Evolutionary conservation across 2,797 vertebrate genomes (phyloP).

Genomic region (Hippopotamyrus pictus): DNA sequence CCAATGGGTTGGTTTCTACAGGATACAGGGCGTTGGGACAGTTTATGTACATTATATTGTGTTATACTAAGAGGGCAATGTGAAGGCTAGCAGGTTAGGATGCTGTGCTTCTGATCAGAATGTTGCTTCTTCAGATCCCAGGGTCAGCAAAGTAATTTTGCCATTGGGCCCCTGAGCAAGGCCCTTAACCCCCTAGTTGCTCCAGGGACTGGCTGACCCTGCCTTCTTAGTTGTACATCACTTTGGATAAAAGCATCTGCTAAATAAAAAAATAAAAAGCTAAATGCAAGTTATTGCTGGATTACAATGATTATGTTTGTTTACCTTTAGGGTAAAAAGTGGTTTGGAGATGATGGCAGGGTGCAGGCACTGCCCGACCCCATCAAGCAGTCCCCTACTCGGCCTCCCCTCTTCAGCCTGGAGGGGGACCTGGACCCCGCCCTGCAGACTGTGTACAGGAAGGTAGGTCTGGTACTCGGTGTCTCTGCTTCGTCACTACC

Average conservation of each 20-base stretch:
- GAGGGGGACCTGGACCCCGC: constrained; percentile 66
- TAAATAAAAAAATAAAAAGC: not conserved
- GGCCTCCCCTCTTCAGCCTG: constrained; percentile 67
- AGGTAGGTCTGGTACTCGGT: constrained; percentile 54
- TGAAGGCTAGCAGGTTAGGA: not conserved
- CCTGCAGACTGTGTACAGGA: constrained; percentile 76
- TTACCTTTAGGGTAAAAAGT: constrained; percentile 64
- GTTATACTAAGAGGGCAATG: not conserved
- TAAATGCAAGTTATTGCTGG: not conserved
- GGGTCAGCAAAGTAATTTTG: not conserved
- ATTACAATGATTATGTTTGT: not conserved
- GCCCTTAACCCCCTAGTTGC: not conserved
- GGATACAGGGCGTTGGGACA: not conserved
- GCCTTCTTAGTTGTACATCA: not conserved
- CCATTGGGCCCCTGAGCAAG: not conserved
- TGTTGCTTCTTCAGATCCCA: not conserved
- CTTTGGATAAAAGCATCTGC: not conserved
- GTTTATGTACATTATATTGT: not conserved
- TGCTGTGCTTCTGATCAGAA: not conserved
- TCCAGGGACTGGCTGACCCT: not conserved
- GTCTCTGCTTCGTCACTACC: not conserved
- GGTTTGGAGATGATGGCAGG: constrained; percentile 93
- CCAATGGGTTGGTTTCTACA: not conserved
- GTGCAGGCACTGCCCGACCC: constrained; percentile 83
- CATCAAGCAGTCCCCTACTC: constrained; percentile 75